Percentiles rank a stretch among this genome's conserved stretches.
Evolutionary conservation across 1,140 invertebrate genomes (phyloP).

Genomic region (Thaumatotibia leucotreta): DNA sequence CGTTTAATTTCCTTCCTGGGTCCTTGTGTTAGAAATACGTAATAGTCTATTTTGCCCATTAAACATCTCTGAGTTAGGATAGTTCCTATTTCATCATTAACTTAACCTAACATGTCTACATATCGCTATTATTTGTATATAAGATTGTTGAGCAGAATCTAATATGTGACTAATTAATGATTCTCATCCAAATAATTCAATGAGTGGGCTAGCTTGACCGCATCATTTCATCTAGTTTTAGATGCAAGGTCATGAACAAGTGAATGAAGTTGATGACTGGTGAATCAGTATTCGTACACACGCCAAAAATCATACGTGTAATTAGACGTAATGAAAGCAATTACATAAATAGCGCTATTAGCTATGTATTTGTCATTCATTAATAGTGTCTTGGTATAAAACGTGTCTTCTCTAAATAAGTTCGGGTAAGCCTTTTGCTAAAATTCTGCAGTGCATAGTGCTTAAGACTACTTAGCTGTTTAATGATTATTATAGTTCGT

Average conservation of each 20-base stretch:
- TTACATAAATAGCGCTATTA: neutral
- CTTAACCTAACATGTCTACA: no score
- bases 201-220: neutral
- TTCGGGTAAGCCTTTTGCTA: neutral
- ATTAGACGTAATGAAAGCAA: neutral
- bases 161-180: neutral
- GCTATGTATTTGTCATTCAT: neutral
- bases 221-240: neutral
- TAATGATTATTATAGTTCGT: no score
- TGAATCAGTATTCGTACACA: neutral
- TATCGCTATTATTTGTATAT: no score
- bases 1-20: no score
- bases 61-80: no score
- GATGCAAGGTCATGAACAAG: neutral
- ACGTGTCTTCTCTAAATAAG: neutral
- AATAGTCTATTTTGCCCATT: no score
- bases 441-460: neutral
- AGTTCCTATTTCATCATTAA: no score
- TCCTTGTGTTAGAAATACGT: no score
- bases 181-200: neutral
- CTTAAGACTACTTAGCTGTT: neutral
- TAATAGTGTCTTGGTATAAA: neutral
- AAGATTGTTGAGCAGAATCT: neutral
- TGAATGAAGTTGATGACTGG: constrained; percentile 6
- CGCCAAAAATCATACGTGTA: neutral